Evolutionary conservation across 2,113 vertebrate species (phyloP).

Genomic region (Apistogramma diplotaenia): DNA sequence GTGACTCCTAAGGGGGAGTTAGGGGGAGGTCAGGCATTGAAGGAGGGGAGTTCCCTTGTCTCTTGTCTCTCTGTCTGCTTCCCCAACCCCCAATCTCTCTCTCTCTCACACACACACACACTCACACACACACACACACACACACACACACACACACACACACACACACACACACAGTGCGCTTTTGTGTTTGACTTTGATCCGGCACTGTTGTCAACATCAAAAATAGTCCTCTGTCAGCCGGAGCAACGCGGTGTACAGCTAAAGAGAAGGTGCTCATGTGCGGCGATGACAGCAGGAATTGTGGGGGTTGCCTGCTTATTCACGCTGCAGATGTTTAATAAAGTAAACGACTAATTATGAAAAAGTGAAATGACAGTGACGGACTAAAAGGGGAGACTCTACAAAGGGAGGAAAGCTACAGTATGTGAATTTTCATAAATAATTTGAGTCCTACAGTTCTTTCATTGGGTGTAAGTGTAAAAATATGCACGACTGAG

Average conservation of each 20-base stretch:
- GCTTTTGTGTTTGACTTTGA: slow-evolving; percentile 63
- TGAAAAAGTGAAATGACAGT: not conserved
- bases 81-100: not conserved
- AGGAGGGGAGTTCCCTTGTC: slow-evolving; percentile 15
- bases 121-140: not conserved
- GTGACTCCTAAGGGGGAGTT: slow-evolving; percentile 26
- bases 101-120: not conserved
- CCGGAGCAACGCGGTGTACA: slow-evolving; percentile 8
- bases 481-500: not conserved
- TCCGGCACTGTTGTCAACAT: slow-evolving; percentile 54
- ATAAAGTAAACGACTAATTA: not conserved
- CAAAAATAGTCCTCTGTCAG: slow-evolving; percentile 54
- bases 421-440: not conserved
- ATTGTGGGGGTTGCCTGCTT: not conserved
- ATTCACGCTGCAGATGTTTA: not conserved
- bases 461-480: not conserved
- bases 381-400: not conserved
- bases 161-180: slow-evolving; percentile 11
- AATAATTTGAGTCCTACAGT: not conserved
- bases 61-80: slow-evolving; percentile 6
- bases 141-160: not conserved
- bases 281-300: slow-evolving; percentile 6
- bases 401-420: too few species aligned
- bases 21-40: not conserved
- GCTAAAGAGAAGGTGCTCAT: slow-evolving; percentile 21